phyloP scores from a whole-genome alignment of 2,888 invertebrate genomes.

The Apamea epomidion region DNA sequence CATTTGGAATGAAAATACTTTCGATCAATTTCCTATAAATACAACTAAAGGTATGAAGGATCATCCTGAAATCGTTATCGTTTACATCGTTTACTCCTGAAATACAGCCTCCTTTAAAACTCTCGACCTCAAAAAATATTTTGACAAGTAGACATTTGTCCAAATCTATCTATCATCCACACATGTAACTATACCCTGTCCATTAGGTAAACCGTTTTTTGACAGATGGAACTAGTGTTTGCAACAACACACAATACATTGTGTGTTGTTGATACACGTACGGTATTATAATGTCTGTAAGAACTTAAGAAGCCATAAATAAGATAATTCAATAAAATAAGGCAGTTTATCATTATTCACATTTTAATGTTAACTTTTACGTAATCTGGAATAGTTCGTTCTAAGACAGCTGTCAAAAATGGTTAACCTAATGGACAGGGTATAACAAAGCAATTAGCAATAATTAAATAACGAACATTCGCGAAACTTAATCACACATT shows the following conservation, averaged over 20 bases:
- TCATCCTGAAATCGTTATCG: background rate
- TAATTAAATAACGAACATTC: conserved; percentile 18
- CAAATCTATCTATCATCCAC: background rate
- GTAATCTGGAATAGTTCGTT: too few relatives aligned
- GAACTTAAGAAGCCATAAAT: too few relatives aligned
- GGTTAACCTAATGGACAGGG: too few relatives aligned
- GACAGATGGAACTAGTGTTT: too few relatives aligned
- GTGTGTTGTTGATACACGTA: too few relatives aligned
- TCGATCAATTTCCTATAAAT: background rate
- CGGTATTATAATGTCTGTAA: too few relatives aligned
- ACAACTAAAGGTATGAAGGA: background rate
- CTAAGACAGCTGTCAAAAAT: too few relatives aligned
- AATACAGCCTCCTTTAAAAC: background rate
- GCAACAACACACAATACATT: too few relatives aligned
- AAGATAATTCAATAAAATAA: too few relatives aligned
- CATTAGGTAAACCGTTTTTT: too few relatives aligned
- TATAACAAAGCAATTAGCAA: conserved; percentile 13
- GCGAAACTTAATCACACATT: conserved; percentile 34
- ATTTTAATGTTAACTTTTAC: too few relatives aligned
- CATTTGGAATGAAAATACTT: background rate
- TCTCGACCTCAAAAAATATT: background rate
- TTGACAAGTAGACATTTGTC: background rate
- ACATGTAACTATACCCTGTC: background rate
- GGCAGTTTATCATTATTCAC: too few relatives aligned
- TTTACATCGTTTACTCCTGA: background rate